Evolutionary conservation across 2,113 vertebrate species (phyloP).

Genomic region (Tachuris rubrigastra): DNA sequence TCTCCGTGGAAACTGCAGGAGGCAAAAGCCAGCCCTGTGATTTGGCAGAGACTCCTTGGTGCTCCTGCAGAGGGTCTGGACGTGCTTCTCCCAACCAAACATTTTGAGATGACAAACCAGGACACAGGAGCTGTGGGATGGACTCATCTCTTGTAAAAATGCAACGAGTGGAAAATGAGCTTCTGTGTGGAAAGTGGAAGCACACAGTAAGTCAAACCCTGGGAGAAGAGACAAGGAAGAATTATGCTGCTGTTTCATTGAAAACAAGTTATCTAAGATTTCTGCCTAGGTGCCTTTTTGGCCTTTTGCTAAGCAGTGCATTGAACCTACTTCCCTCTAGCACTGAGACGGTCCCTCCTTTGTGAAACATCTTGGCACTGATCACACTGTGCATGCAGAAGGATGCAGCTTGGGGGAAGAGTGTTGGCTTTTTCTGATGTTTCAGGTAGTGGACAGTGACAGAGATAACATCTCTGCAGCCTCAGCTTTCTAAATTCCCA

Average conservation of each 20-base stretch:
- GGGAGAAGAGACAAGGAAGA: neutral
- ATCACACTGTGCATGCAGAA: accelerated
- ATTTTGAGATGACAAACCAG: neutral
- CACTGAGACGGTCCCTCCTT: neutral
- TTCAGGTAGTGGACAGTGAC: neutral
- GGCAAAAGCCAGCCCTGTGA: neutral
- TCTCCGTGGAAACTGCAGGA: neutral
- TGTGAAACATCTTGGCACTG: accelerated
- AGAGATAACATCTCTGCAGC: neutral
- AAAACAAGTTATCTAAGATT: neutral
- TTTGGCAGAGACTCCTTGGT: neutral
- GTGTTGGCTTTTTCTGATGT: accelerated
- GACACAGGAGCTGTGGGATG: neutral
- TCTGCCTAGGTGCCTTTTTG: neutral
- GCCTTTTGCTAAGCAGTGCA: neutral
- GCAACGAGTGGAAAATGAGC: neutral
- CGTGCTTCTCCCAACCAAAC: neutral
- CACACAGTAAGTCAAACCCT: neutral
- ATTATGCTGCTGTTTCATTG: neutral
- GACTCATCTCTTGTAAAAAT: neutral
- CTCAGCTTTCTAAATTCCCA: neutral
- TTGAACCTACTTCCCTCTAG: neutral
- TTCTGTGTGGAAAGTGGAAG: neutral
- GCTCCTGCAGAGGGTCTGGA: neutral
- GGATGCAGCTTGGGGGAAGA: neutral